Conservation (phyloP, 2,888 invertebrate species). For the Rugalucina vietnamica region DNA sequence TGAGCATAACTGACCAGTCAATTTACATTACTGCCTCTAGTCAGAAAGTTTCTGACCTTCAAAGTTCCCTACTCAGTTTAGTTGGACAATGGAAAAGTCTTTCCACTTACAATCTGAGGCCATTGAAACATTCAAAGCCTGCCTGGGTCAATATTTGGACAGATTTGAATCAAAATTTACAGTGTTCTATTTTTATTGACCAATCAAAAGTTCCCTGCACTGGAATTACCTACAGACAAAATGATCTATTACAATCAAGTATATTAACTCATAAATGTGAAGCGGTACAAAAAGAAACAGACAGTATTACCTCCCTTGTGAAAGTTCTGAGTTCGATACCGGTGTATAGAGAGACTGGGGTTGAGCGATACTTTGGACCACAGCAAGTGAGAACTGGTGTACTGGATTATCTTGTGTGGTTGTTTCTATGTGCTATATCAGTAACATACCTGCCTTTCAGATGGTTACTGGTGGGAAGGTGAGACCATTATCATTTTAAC, state of each 20-base stretch:
- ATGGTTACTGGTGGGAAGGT: not conserved
- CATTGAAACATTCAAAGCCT: not conserved
- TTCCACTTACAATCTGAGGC: not conserved
- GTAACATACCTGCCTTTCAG: not conserved
- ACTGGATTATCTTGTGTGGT: not conserved
- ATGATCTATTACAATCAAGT: conserved; percentile 61
- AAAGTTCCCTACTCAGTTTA: not conserved
- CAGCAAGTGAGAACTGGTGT: not conserved
- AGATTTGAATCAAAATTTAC: conserved; percentile 28
- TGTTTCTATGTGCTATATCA: not conserved
- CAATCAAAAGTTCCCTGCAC: conserved; percentile 42
- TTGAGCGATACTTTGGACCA: not conserved
- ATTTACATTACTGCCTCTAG: conserved; percentile 60
- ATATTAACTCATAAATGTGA: conserved; percentile 23
- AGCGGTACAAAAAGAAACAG: not conserved
- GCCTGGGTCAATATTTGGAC: conserved; percentile 21
- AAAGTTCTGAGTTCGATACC: not conserved
- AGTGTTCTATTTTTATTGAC: conserved; percentile 34
- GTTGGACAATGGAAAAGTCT: conserved; percentile 40
- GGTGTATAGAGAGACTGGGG: not conserved
- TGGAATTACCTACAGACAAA: conserved; percentile 64
- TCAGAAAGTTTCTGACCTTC: not conserved
- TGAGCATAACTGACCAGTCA: conserved; percentile 33
- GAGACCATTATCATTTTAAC: too few relatives aligned
- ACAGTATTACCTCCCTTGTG: not conserved